Evolutionary conservation across 35 echinoderm and acorn worm genomes (phyloP).

Genomic region (Acanthaster planci): DNA sequence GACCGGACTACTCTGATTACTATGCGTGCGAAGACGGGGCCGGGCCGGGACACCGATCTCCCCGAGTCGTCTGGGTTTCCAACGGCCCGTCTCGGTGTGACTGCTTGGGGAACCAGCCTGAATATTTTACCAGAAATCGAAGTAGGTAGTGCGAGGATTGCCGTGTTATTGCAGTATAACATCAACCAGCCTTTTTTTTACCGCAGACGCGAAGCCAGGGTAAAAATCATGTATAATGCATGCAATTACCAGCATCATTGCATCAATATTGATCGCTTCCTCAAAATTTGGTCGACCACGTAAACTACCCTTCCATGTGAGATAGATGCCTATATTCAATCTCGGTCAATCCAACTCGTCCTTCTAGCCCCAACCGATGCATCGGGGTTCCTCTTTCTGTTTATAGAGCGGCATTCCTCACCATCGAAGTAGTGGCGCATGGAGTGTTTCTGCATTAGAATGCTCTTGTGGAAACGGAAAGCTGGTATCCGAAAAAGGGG

Average conservation of each 20-base stretch:
- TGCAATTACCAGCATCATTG: slow-evolving; percentile 10
- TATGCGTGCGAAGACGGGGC: neutral
- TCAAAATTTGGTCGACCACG: neutral
- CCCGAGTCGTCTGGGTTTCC: no score
- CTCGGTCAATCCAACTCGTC: neutral
- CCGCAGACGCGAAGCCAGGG: neutral
- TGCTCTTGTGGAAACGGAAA: no score
- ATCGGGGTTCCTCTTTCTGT: neutral
- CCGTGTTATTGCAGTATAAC: slow-evolving; percentile 29
- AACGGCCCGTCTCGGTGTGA: neutral
- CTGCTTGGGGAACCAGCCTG: neutral
- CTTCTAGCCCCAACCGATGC: neutral
- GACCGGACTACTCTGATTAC: neutral
- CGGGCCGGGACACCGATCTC: slow-evolving; percentile 10
- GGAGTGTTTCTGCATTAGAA: no score
- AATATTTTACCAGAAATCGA: slow-evolving; percentile 32
- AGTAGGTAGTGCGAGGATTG: neutral
- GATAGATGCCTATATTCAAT: neutral
- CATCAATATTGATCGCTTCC: neutral
- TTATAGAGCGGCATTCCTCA: neutral
- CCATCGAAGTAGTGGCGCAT: no score
- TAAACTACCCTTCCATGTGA: neutral
- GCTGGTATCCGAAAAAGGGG: no score
- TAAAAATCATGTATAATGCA: slow-evolving; percentile 1
- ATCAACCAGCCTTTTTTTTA: neutral